Conservation (phyloP, 2,888 invertebrate species). For the Leucozona laternaria region DNA sequence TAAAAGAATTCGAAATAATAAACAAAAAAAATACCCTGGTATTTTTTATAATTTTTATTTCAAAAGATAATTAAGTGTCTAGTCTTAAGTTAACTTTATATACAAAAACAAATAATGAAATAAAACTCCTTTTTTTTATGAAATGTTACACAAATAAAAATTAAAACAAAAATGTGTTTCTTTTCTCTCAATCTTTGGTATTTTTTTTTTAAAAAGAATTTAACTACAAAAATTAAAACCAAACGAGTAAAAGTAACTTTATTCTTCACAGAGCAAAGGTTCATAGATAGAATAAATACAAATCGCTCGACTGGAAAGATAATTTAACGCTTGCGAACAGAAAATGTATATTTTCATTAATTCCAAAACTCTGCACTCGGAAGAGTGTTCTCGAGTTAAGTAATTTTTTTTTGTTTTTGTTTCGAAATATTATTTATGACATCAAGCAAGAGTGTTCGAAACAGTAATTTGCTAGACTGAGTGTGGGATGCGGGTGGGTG, state of each 20-base stretch:
- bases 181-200: neutral
- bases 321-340: constrained; percentile 74
- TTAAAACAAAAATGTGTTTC: neutral
- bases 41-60: neutral
- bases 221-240: constrained; percentile 5
- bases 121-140: neutral
- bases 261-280: constrained; percentile 46
- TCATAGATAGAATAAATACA: constrained; percentile 27
- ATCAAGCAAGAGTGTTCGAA: constrained; percentile 49
- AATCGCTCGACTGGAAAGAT: constrained; percentile 70
- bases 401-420: constrained; percentile 26
- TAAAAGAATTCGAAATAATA: neutral
- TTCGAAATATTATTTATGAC: constrained; percentile 65
- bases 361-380: constrained; percentile 72
- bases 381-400: constrained; percentile 3
- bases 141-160: neutral
- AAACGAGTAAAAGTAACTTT: constrained; percentile 34
- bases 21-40: neutral
- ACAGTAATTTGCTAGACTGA: constrained; percentile 11
- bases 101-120: neutral
- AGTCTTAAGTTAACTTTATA: neutral
- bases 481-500: neutral
- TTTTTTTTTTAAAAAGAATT: neutral
- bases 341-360: constrained; percentile 74
- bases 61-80: neutral